Conservation (phyloP, 2,113 vertebrate species). For the Donacobius atricapilla region DNA sequence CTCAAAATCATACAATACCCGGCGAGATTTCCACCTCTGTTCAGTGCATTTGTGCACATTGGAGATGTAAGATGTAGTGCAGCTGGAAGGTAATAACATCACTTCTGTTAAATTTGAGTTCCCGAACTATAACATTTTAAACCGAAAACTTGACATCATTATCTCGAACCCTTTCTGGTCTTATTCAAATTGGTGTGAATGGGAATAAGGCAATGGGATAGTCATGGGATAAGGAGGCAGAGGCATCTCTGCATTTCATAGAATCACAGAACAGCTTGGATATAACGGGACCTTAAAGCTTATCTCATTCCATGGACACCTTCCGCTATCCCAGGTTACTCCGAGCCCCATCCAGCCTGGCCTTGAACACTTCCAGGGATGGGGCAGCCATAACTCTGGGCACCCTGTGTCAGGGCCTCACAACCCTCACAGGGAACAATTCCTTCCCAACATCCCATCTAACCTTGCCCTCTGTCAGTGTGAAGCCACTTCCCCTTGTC, state of each 20-base stretch:
- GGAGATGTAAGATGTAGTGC: not conserved
- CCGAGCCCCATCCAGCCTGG: accelerated
- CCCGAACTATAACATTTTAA: not conserved
- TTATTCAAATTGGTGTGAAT: not conserved
- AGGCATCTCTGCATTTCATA: not conserved
- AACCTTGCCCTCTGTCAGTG: not conserved
- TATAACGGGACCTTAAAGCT: not conserved
- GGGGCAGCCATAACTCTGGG: not conserved
- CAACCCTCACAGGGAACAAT: not conserved
- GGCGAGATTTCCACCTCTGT: not conserved
- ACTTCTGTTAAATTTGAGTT: not conserved
- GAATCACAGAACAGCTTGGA: not conserved
- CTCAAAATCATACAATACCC: not conserved
- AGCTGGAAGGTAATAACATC: not conserved
- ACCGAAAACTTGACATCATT: not conserved
- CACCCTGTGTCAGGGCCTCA: not conserved
- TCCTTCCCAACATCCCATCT: not conserved
- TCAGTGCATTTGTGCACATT: not conserved
- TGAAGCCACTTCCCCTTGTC: not conserved
- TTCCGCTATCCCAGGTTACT: not conserved
- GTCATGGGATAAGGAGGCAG: not conserved
- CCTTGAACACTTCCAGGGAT: not conserved
- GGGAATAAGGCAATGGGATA: not conserved
- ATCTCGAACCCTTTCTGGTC: not conserved
- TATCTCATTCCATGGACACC: not conserved